These are phyloP conservation scores for Drosophila pallidifrons DNA, from an alignment of 1,140 invertebrate species.

Conservation along the genomic window DNA sequence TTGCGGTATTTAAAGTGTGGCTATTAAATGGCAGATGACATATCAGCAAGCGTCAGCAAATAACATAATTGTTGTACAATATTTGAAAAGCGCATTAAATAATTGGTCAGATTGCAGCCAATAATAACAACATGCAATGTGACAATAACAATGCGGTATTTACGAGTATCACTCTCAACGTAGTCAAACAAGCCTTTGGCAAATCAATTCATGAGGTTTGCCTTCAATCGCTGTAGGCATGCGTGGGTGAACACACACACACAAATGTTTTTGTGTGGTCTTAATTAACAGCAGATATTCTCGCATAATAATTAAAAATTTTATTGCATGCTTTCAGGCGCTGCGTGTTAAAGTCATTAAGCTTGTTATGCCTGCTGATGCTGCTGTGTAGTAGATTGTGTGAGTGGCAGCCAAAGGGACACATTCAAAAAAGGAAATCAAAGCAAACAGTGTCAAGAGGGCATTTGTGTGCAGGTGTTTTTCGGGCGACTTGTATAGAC, in stretches of 20 bases:
- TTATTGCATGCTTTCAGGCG: slow-evolving; percentile 34
- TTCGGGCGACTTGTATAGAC: not conserved
- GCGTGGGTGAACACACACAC: too few relatives aligned
- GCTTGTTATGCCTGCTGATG: not conserved
- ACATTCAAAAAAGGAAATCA: slow-evolving; percentile 39
- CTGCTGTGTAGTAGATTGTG: not conserved
- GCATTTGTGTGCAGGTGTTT: not conserved
- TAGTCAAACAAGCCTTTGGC: not conserved
- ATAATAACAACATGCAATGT: not conserved
- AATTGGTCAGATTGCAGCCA: slow-evolving; percentile 36
- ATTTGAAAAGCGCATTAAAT: slow-evolving; percentile 62
- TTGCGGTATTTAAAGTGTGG: slow-evolving; percentile 40
- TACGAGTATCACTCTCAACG: not conserved
- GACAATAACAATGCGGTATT: slow-evolving; percentile 23
- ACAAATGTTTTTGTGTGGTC: slow-evolving; percentile 14
- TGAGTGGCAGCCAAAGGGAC: slow-evolving; percentile 6
- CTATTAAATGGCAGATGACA: slow-evolving; percentile 38
- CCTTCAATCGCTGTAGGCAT: slow-evolving; percentile 4
- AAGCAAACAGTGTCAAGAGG: slow-evolving; percentile 36
- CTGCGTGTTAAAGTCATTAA: not conserved
- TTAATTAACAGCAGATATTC: slow-evolving; percentile 49
- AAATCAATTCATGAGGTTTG: slow-evolving; percentile 36
- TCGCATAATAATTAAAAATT: slow-evolving; percentile 11
- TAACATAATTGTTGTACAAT: slow-evolving; percentile 60
- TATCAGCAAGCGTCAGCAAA: slow-evolving; percentile 39